Evolutionary conservation across 2,888 invertebrate genomes (phyloP).

Genomic region (Tetranychus piercei): DNA sequence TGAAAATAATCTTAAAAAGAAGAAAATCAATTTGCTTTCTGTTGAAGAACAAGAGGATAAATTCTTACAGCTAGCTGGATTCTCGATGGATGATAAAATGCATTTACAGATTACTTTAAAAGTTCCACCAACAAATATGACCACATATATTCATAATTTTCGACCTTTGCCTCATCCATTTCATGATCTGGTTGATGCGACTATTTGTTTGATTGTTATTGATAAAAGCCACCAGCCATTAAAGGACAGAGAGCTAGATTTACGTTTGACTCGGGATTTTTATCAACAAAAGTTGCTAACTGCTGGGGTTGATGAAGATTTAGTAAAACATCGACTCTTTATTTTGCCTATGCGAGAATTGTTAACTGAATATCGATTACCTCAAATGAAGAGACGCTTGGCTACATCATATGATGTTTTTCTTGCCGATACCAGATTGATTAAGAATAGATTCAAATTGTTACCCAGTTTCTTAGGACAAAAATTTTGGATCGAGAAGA

Average conservation of each 20-base stretch:
- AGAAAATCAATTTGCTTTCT: not conserved
- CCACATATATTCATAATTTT: conserved; percentile 17
- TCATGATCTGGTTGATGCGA: not conserved
- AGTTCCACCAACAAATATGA: conserved; percentile 20
- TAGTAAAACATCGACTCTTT: conserved; percentile 32
- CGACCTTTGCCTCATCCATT: conserved; percentile 18
- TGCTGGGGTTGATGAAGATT: conserved; percentile 8
- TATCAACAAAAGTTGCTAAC: conserved; percentile 11
- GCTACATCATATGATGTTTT: conserved; percentile 58
- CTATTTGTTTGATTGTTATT: conserved; percentile 21
- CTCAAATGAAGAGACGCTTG: conserved; percentile 53
- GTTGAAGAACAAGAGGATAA: not conserved
- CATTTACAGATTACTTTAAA: conserved; percentile 23
- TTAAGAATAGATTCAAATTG: conserved; percentile 18
- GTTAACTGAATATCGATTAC: conserved; percentile 57
- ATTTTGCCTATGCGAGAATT: conserved; percentile 60
- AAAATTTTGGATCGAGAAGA: conserved; percentile 17
- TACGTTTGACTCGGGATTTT: conserved; percentile 15
- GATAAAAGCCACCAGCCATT: conserved; percentile 16
- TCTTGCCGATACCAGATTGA: conserved; percentile 49
- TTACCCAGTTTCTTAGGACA: conserved; percentile 19
- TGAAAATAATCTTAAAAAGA: not conserved
- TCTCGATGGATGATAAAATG: conserved; percentile 10
- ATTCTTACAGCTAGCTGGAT: not conserved
- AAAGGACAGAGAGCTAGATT: conserved; percentile 19